Base-by-base conservation (phyloP, 1,140 invertebrate genomes). In the Zaprionus capensis region DNA sequence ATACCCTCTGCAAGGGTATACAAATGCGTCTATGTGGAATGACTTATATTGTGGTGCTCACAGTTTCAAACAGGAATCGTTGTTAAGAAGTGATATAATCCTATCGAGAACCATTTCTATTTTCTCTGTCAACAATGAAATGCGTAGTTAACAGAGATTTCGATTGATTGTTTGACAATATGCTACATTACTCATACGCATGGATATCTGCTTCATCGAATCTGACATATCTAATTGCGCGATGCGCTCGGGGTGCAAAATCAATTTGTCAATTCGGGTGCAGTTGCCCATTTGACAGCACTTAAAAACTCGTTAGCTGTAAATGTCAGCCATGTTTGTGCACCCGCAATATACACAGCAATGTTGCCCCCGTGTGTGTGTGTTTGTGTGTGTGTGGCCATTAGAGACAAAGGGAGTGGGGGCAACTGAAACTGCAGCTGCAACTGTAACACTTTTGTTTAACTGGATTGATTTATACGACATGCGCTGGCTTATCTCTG, bases 251-350 rank as follows among this genome's bases (percentile, higher is more conserved):
- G 46, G 44, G 14, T 57, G 31, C 20, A 44, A 61, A 61, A 68
- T 73, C 71, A 73, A 73, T 73, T 68, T 68, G 71, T 73, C 71
- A 61, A 68, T 73, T 73, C 44, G 57, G 34, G 70, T 24, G 55
- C 11, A 66, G 53, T 55, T 55, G 70, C 55, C 51, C 51, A 26
- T 73, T 73, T 73, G 71, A 73, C 71, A 73, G 71, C 71, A 73
- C 65, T 73, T 73, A 73, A 68, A 68, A 68, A 61, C 64, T 73
- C 71, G 71, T 73, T 73, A 73, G 46, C 71, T 61, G 65, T 41
- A 68, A 68, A 53, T 73, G 71, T 68, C 71, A 73, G 56, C n/a
- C 65, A 28, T 68, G 65, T 68, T 68, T 55, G 59, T 51, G 71
- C 64, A 61, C 46, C 64, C 64, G 31, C 65, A 73, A 55, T 36